These are phyloP conservation scores for Vulpes ferrilata DNA, from an alignment of 2,113 vertebrate genomes.

Conservation along the genomic window DNA sequence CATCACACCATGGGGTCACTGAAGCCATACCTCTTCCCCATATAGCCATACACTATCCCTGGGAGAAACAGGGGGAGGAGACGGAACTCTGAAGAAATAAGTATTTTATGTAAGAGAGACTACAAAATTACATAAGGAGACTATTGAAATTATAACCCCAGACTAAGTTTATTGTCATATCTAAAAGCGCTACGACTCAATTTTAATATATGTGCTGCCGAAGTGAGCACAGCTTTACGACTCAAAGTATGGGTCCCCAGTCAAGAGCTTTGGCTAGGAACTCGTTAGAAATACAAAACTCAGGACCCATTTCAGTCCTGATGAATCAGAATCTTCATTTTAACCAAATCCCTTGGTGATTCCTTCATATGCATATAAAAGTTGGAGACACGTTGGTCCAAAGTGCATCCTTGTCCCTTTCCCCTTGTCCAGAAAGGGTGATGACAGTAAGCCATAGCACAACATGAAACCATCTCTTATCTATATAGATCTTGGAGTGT, in stretches of 20 bases:
- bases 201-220: too few species aligned
- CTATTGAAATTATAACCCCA: background rate
- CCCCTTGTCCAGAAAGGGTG: background rate
- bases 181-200: background rate
- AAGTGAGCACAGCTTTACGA: background rate
- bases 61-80: background rate
- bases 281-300: slow-evolving; percentile 16
- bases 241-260: background rate
- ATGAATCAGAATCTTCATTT: background rate
- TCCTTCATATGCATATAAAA: background rate
- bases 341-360: background rate
- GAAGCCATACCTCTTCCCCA: background rate
- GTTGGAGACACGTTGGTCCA: background rate
- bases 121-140: background rate
- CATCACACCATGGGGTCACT: background rate
- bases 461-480: background rate
- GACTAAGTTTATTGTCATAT: background rate
- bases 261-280: background rate
- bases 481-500: background rate
- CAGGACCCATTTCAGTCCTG: background rate
- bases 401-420: background rate
- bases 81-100: background rate
- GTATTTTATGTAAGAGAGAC: background rate
- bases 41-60: background rate
- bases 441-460: background rate